These are phyloP conservation scores for Leptestheria dahalacensis DNA, from an alignment of 1,140 invertebrate species.

Conservation along the genomic window DNA sequence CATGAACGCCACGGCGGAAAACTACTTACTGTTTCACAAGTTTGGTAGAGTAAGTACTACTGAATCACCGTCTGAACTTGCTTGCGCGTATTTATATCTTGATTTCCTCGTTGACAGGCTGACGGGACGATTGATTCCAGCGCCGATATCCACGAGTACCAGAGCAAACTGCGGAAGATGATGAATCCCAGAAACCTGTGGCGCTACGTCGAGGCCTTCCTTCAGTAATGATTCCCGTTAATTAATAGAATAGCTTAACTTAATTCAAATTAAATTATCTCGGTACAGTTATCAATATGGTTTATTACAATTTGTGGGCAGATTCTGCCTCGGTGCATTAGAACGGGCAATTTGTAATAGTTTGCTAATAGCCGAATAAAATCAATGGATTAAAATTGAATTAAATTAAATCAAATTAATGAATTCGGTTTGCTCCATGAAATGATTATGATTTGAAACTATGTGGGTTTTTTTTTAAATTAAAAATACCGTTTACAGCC, in stretches of 20 bases:
- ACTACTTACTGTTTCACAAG: conserved; percentile 74
- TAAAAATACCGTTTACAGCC: too few species aligned
- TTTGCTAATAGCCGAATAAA: background rate
- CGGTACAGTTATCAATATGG: too few species aligned
- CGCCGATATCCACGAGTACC: conserved; percentile 47
- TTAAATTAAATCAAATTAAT: background rate
- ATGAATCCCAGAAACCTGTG: conserved; percentile 73
- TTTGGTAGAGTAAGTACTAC: conserved; percentile 69
- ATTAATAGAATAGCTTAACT: conserved; percentile 18
- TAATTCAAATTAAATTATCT: too few species aligned
- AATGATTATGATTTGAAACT: too few species aligned
- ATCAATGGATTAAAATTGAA: too few species aligned
- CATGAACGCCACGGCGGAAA: conserved; percentile 59
- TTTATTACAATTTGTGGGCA: too few species aligned
- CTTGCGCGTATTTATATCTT: conserved; percentile 30
- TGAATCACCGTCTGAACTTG: conserved; percentile 7
- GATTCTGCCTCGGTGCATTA: too few species aligned
- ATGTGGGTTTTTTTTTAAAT: too few species aligned
- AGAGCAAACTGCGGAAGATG: conserved; percentile 50
- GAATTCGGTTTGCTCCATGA: too few species aligned
- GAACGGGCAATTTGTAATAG: too few species aligned
- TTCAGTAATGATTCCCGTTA: conserved; percentile 57
- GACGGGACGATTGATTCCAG: background rate
- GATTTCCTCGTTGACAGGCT: conserved; percentile 21
- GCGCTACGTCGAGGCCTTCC: conserved; percentile 63